Evolutionary conservation across 2,113 vertebrate genomes (phyloP), one percentile per base, ranked within the genome.

Genomic region (Callopanchax toddi): DNA sequence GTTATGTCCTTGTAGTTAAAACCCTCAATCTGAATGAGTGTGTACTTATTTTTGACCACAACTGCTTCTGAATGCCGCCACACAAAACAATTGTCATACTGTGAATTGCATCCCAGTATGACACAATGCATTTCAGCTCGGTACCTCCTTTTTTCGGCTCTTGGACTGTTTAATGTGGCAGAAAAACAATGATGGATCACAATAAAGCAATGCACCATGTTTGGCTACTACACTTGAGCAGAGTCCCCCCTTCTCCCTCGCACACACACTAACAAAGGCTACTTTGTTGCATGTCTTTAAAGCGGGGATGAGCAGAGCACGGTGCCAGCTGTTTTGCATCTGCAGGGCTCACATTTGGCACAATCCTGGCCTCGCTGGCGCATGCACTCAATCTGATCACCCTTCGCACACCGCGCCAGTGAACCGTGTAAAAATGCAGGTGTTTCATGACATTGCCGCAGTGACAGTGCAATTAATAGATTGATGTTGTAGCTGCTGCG

Each of bases 301-400:
- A 81, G 76, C 76, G n/a, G 63, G 62, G 77, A 85, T 49, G 71
- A 79, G 64, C 54, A 10, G 40, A 82, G 57, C 65, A 61, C 66
- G 71, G 39, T 79, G 82, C 84, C 87, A 89, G 88, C 86, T 90
- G 87, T 86, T 89, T 79, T 85, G 79, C 79, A 86, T 86, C 84
- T 86, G 83, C 80, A 32, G 50, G 71, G 83, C 80, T 86, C 70
- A 86, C 25, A 73, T 60, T 81, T 86, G 85, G 84, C 86, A 67
- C 57, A 63, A 71, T 60, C 37, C 32, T 11, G 60, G 69, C 69
- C 60, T 52, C 50, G 60, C 69, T 59, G 81, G 77, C 83, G 66
- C 74, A 83, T 69, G 66, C 48, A 66, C 72, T 84, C 61, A 82
- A 85, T 81, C 79, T 70, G 81, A 88, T 86, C 79, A 50, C 67